Percentiles rank a stretch among this genome's conserved stretches.
Conservation (phyloP, 2,888 invertebrate genomes). For the Apodemia duryi region DNA sequence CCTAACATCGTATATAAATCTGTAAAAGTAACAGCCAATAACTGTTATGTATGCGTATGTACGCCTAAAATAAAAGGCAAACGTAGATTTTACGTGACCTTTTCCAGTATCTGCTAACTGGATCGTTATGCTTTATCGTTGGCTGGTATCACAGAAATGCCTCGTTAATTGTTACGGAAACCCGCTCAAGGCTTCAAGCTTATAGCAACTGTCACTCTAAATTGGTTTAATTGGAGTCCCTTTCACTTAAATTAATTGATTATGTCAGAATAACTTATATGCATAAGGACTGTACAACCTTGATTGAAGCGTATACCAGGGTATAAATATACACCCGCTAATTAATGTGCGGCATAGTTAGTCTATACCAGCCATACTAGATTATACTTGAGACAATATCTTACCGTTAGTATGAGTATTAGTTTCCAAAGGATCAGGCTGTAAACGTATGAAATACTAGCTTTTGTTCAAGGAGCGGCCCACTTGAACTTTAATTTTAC, state of each 20-base stretch:
- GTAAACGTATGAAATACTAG: too few relatives aligned
- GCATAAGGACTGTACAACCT: background rate
- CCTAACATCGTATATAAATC: too few relatives aligned
- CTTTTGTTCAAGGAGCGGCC: too few relatives aligned
- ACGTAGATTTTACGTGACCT: background rate
- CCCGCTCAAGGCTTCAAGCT: background rate
- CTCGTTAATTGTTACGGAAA: constrained; percentile 4
- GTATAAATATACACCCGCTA: background rate
- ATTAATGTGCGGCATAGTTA: too few relatives aligned
- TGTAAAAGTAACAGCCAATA: background rate
- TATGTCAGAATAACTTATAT: background rate
- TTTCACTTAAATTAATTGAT: background rate
- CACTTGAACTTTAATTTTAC: too few relatives aligned
- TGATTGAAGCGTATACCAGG: background rate
- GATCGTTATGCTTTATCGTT: constrained; percentile 6
- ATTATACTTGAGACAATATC: too few relatives aligned
- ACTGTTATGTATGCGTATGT: background rate
- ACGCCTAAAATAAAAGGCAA: background rate
- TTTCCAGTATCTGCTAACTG: background rate
- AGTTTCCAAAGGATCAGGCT: too few relatives aligned
- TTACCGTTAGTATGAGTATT: too few relatives aligned
- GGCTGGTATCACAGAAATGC: background rate
- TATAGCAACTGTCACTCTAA: constrained; percentile 1
- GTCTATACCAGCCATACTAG: too few relatives aligned
- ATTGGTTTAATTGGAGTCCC: background rate